Evolutionary conservation across 2,888 invertebrate genomes (phyloP).

Genomic region (Tenodera sinensis): DNA sequence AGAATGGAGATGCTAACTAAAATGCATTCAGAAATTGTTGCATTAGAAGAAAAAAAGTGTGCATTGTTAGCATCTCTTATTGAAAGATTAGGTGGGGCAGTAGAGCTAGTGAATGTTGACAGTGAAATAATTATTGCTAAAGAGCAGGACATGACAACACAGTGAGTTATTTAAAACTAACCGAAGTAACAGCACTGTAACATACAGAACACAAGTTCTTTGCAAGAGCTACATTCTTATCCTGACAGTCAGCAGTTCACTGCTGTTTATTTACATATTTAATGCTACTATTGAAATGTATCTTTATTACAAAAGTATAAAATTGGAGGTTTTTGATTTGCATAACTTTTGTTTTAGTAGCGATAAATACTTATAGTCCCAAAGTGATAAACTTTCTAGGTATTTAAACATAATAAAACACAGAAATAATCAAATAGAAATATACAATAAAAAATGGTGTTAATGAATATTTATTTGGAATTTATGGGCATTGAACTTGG

Average conservation of each 20-base stretch:
- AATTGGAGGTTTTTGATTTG: neutral
- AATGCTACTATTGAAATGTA: neutral
- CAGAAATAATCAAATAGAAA: no score
- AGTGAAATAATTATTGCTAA: neutral
- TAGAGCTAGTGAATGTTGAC: neutral
- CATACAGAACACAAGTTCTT: neutral
- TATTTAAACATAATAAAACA: no score
- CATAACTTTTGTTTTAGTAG: neutral
- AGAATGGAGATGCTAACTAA: conserved; percentile 23
- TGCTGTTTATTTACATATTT: no score
- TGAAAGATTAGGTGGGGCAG: conserved; percentile 15
- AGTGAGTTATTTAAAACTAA: neutral
- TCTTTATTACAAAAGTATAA: neutral
- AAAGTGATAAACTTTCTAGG: neutral
- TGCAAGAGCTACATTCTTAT: neutral
- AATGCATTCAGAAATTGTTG: conserved; percentile 25
- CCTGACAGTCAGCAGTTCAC: neutral
- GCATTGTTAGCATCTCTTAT: conserved; percentile 18
- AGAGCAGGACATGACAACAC: neutral
- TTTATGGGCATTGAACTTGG: no score
- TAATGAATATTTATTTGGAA: no score
- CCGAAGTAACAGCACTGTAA: neutral
- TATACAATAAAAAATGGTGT: no score
- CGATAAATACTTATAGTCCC: no score
- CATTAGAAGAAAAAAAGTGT: conserved; percentile 25